Base-by-base conservation (phyloP, 2,888 invertebrate species). In the Uloborus plumipes region DNA sequence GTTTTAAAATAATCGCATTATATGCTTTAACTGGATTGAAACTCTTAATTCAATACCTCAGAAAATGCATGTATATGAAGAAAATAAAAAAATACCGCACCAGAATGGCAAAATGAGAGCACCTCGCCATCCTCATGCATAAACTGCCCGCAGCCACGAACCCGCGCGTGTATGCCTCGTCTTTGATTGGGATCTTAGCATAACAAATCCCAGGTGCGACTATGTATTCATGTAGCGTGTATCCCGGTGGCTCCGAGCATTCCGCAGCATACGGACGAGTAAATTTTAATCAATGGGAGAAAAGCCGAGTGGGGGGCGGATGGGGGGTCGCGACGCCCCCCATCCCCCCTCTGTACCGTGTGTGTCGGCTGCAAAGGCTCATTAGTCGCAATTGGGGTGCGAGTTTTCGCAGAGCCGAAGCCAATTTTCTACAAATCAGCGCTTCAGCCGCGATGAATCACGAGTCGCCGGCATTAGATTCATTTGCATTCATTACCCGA, bases 281-380 rank as follows among this genome's bases (percentile, higher is more conserved):
- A 76, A 82, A 82, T 82, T 82, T 82, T 82, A 82, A 82, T 82
- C 81, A 82, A 76, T 82, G 69, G 64, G 49, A n/a, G n/a, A 51
- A 51, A 64, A 67, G 14, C 26, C 51, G 66, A 51, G 50, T 67
- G 16, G 39, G 39, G 39, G 39, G 39, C 3, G 39, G 39, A 9
- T 39, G 39, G 39, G 9, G 39, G 39, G 39, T 39, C 39, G 39
- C 39, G 39, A 11, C 9, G 7, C 9, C 16, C 55, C 15, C n/a
- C 15, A 18, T 6, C 11, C 7, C 39, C 39, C 39, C 39, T n/a
- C n/a, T n/a, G n/a, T n/a, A n/a, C 39, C 39, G 11, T 1, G 7
- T 9, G 39, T 39, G 64, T 61, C 31, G 64, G 73, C 47, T 16
- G 51, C 15, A 65, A 71, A 81, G 81, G 61, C 81, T 76, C 76